These are phyloP conservation scores for Euclidia mi DNA, from an alignment of 2,888 invertebrate species.

Conservation along the genomic window DNA sequence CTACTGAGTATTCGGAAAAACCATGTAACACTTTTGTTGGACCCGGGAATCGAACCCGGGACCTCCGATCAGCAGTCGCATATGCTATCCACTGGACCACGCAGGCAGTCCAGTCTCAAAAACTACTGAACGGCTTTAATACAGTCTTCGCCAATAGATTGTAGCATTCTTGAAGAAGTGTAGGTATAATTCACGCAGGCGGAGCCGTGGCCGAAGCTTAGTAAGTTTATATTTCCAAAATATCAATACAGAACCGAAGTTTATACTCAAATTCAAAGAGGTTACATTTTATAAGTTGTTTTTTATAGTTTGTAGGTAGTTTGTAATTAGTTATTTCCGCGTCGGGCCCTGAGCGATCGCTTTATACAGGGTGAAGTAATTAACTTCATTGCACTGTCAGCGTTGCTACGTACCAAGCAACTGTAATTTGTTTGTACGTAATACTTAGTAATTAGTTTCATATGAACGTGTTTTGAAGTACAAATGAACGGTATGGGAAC, in stretches of 20 bases:
- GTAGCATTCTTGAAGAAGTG: too few relatives aligned
- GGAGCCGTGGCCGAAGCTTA: too few relatives aligned
- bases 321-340: slow-evolving; percentile 68
- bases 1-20: too few relatives aligned
- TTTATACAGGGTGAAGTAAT: slow-evolving; percentile 61
- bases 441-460: slow-evolving; percentile 44
- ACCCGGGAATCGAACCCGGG: too few relatives aligned
- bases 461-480: slow-evolving; percentile 24
- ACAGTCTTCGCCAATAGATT: too few relatives aligned
- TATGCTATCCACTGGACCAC: too few relatives aligned
- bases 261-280: background rate
- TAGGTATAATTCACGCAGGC: too few relatives aligned
- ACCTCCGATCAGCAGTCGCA: too few relatives aligned
- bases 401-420: slow-evolving; percentile 34
- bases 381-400: slow-evolving; percentile 58
- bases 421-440: slow-evolving; percentile 34
- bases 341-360: slow-evolving; percentile 58
- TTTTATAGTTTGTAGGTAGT: slow-evolving; percentile 48
- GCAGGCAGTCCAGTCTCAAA: too few relatives aligned
- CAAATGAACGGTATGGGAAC: slow-evolving; percentile 3
- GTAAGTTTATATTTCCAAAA: too few relatives aligned
- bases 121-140: too few relatives aligned
- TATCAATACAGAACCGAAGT: background rate
- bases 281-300: slow-evolving; percentile 10
- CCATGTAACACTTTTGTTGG: too few relatives aligned